Evolutionary conservation across 2,888 invertebrate genomes (phyloP).

Genomic region (Limnephilus marmoratus): DNA sequence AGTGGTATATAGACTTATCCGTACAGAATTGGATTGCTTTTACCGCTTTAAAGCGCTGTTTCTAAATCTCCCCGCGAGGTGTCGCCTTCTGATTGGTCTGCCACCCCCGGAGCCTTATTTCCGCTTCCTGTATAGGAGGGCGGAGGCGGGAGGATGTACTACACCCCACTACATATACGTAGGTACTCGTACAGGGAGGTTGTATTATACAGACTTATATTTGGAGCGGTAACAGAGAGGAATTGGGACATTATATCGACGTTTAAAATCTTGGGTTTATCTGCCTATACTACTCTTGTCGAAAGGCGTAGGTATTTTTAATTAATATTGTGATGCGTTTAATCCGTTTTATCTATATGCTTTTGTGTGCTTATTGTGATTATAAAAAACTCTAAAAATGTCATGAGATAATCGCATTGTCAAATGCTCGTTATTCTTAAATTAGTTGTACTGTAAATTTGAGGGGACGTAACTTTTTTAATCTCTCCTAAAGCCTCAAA

Average conservation of each 20-base stretch:
- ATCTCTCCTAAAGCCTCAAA: too few species aligned
- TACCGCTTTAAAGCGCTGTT: slow-evolving; percentile 63
- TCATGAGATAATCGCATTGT: too few species aligned
- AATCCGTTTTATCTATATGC: too few species aligned
- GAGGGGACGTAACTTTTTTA: too few species aligned
- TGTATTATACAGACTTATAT: slow-evolving; percentile 1
- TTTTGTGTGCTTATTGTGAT: too few species aligned
- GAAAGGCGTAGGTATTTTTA: neutral
- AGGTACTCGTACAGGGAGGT: neutral
- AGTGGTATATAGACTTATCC: slow-evolving; percentile 58
- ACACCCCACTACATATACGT: slow-evolving; percentile 17
- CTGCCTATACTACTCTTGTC: neutral
- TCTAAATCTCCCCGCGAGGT: slow-evolving; percentile 61
- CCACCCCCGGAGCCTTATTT: slow-evolving; percentile 54
- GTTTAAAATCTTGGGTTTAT: neutral
- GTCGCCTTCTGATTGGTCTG: slow-evolving; percentile 59
- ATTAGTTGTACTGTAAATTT: too few species aligned
- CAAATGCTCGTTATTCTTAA: too few species aligned
- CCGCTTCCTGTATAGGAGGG: slow-evolving; percentile 26
- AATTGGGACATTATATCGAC: neutral
- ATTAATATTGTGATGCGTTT: too few species aligned
- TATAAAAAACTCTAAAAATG: too few species aligned
- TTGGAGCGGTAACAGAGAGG: slow-evolving; percentile 12
- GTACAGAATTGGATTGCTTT: slow-evolving; percentile 64
- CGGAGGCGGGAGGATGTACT: neutral